Conservation (phyloP, 2,888 invertebrate species). For the Melanophora roralis region DNA sequence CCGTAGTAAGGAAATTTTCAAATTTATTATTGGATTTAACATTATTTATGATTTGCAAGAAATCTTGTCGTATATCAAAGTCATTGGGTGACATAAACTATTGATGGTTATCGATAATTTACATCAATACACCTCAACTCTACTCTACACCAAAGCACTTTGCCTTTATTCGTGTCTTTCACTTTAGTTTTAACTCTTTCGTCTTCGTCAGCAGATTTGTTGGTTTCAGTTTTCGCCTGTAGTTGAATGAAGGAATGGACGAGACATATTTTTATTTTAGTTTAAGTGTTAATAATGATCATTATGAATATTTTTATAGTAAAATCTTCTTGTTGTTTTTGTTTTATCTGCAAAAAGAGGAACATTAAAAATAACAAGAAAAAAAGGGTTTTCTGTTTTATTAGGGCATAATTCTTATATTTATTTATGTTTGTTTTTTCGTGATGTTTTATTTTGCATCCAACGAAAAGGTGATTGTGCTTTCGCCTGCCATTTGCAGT, state of each 20-base stretch:
- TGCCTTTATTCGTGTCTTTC: not conserved
- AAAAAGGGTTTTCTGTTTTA: conserved; percentile 40
- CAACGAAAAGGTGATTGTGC: not conserved
- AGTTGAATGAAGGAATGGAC: not conserved
- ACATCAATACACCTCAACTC: conserved; percentile 70
- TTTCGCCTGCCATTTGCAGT: conserved; percentile 22
- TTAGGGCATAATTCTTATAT: conserved; percentile 18
- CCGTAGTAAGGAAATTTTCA: conserved; percentile 73
- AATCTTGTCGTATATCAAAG: conserved; percentile 75
- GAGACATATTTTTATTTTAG: conserved; percentile 48
- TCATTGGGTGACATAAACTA: conserved; percentile 73
- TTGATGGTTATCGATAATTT: conserved; percentile 75
- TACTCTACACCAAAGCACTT: conserved; percentile 45
- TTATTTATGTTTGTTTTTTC: conserved; percentile 51
- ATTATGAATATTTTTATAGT: conserved; percentile 37
- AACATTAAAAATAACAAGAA: not conserved
- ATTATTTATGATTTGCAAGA: conserved; percentile 76
- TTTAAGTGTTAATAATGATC: conserved; percentile 54
- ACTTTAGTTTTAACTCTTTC: not conserved
- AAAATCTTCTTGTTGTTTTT: conserved; percentile 12
- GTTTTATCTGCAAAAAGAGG: not conserved
- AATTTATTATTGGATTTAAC: conserved; percentile 76
- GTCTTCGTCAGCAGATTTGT: conserved; percentile 12
- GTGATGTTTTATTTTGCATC: conserved; percentile 4
- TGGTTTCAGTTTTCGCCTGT: conserved; percentile 16